Evolutionary conservation across 2,797 vertebrate species (phyloP).

Genomic region (Paramormyrops hopkinsi): DNA sequence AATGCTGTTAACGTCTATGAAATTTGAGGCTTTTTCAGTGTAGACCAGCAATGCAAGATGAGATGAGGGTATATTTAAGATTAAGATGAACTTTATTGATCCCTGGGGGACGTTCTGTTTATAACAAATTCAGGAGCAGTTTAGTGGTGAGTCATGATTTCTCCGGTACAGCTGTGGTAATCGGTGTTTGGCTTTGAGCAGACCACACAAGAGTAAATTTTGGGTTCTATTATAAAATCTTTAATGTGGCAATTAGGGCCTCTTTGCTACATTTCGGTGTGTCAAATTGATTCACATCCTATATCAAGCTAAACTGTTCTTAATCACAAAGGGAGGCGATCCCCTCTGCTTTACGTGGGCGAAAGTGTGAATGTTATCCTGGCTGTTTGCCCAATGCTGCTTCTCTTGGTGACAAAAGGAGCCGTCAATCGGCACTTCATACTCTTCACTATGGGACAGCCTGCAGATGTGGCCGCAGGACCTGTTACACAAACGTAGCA

Average conservation of each 20-base stretch:
- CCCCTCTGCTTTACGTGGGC: constrained; percentile 14
- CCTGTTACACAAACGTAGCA: background rate
- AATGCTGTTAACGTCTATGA: background rate
- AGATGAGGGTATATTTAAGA: background rate
- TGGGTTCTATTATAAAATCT: constrained; percentile 21
- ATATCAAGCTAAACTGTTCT: constrained; percentile 5
- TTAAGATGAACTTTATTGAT: background rate
- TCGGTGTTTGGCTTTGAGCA: constrained; percentile 22
- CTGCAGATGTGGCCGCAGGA: background rate
- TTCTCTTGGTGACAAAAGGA: background rate
- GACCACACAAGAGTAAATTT: constrained; percentile 13
- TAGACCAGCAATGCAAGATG: background rate
- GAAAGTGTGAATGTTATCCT: constrained; percentile 21
- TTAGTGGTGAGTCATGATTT: constrained; percentile 5
- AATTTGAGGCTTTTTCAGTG: background rate
- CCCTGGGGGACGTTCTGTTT: background rate
- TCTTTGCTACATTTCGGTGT: constrained; percentile 23
- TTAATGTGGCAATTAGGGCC: constrained; percentile 26
- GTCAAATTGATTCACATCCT: constrained; percentile 31
- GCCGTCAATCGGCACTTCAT: background rate
- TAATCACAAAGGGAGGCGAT: constrained; percentile 19
- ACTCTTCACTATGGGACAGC: background rate
- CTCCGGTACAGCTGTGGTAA: constrained; percentile 31
- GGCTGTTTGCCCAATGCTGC: background rate
- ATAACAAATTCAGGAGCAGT: background rate